These are phyloP conservation scores for Drosophila insularis DNA, from an alignment of 1,140 invertebrate genomes.

Conservation along the genomic window DNA sequence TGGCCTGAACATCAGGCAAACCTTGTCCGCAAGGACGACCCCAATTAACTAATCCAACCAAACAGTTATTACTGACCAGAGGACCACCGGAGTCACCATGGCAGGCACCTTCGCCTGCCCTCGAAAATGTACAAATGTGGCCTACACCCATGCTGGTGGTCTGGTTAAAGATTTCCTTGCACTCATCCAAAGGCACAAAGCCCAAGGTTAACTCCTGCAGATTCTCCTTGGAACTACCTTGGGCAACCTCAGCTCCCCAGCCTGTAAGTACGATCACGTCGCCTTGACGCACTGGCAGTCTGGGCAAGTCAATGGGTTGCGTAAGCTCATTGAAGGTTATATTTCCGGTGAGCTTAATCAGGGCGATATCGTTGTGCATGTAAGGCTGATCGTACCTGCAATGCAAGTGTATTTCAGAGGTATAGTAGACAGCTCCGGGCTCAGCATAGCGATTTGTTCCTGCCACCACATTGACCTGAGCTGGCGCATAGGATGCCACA, in stretches of 20 bases:
- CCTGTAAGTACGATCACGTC: slow-evolving; percentile 83
- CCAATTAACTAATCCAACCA: slow-evolving; percentile 84
- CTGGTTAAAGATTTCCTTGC: slow-evolving; percentile 51
- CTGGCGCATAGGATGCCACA: slow-evolving; percentile 32
- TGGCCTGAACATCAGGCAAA: slow-evolving; percentile 83
- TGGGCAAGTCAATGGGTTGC: slow-evolving; percentile 72
- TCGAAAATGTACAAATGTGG: slow-evolving; percentile 85
- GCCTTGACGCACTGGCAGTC: background rate
- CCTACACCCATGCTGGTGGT: slow-evolving; percentile 55
- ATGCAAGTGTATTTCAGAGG: slow-evolving; percentile 46
- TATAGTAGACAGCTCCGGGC: slow-evolving; percentile 48
- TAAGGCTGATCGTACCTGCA: slow-evolving; percentile 68
- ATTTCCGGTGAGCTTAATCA: slow-evolving; percentile 79
- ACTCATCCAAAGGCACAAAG: slow-evolving; percentile 50
- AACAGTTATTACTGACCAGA: slow-evolving; percentile 68
- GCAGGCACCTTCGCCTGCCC: slow-evolving; percentile 84
- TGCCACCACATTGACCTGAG: slow-evolving; percentile 37
- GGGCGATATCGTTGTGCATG: slow-evolving; percentile 83
- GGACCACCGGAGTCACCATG: slow-evolving; percentile 83
- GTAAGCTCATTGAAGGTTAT: slow-evolving; percentile 83
- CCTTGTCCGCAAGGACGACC: slow-evolving; percentile 83
- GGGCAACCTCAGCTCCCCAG: slow-evolving; percentile 82
- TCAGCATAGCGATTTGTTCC: slow-evolving; percentile 53
- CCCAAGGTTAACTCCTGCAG: slow-evolving; percentile 60
- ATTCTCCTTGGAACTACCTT: slow-evolving; percentile 36